Evolutionary conservation across 2,113 vertebrate species (phyloP).

Genomic region (Chaenocephalus aceratus): DNA sequence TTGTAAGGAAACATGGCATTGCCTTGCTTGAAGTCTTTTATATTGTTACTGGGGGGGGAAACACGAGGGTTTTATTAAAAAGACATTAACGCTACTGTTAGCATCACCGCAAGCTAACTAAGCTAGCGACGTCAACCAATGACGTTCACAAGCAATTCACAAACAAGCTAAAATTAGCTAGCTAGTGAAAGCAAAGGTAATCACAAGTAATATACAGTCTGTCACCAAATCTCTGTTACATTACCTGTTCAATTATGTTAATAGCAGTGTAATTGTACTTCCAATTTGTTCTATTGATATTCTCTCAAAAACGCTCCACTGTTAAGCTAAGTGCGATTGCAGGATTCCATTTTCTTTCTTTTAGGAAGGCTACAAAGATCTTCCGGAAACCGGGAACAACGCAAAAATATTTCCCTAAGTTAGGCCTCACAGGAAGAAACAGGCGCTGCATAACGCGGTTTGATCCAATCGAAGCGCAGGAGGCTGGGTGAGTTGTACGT

Average conservation of each 20-base stretch:
- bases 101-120: conserved; percentile 60
- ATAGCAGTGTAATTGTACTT: conserved; percentile 15
- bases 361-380: conserved; percentile 63
- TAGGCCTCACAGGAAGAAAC: conserved; percentile 23
- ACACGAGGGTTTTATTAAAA: not conserved
- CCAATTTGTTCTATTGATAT: conserved; percentile 29
- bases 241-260: conserved; percentile 70
- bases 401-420: accelerated
- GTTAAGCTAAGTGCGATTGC: conserved; percentile 63
- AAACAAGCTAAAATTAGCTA: conserved; percentile 56
- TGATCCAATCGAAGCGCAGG: not conserved
- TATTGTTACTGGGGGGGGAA: not conserved
- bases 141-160: conserved; percentile 56
- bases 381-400: conserved; percentile 64
- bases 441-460: not conserved
- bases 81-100: conserved; percentile 21
- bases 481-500: no score
- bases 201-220: not conserved
- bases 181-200: conserved; percentile 23
- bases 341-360: conserved; percentile 85
- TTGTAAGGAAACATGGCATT: not conserved
- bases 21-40: not conserved
- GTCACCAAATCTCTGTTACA: not conserved
- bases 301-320: conserved; percentile 40
- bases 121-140: conserved; percentile 64